Evolutionary conservation across 2,888 invertebrate species (phyloP).

Genomic region (Microplitis deprimator): DNA sequence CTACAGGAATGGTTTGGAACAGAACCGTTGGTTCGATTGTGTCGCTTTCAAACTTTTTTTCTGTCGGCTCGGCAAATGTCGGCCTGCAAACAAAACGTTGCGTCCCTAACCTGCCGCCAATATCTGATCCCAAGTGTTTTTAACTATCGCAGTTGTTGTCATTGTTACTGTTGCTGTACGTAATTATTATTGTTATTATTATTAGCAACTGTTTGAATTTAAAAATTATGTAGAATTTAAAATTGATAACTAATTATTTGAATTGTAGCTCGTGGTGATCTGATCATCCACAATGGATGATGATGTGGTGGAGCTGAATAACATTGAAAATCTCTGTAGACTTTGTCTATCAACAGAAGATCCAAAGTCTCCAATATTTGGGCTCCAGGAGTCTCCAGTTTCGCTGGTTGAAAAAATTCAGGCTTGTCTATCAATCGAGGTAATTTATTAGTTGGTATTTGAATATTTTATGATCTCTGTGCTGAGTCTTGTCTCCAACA

Average conservation of each 20-base stretch:
- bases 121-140: constrained; percentile 8
- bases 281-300: constrained; percentile 57
- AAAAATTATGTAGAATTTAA: background rate
- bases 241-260: background rate
- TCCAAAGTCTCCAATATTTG: constrained; percentile 77
- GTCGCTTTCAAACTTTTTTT: constrained; percentile 49
- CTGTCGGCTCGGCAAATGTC: constrained; percentile 46
- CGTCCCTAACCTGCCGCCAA: constrained; percentile 59
- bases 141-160: background rate
- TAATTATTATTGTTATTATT: background rate
- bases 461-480: background rate
- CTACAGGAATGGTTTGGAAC: constrained; percentile 31
- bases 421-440: constrained; percentile 79
- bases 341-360: constrained; percentile 77
- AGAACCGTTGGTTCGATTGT: constrained; percentile 51
- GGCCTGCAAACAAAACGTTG: constrained; percentile 60
- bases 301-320: constrained; percentile 56
- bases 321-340: constrained; percentile 74
- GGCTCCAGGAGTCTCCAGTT: constrained; percentile 72
- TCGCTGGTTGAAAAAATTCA: constrained; percentile 78
- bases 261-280: background rate
- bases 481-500: background rate
- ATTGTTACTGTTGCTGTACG: constrained; percentile 7
- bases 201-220: too few relatives aligned
- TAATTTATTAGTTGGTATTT: constrained; percentile 56